Percentiles rank a stretch among this genome's conserved stretches.
These are phyloP conservation scores for Stigmatopora nigra DNA, from an alignment of 2,113 vertebrate species.

Conservation along the genomic window DNA sequence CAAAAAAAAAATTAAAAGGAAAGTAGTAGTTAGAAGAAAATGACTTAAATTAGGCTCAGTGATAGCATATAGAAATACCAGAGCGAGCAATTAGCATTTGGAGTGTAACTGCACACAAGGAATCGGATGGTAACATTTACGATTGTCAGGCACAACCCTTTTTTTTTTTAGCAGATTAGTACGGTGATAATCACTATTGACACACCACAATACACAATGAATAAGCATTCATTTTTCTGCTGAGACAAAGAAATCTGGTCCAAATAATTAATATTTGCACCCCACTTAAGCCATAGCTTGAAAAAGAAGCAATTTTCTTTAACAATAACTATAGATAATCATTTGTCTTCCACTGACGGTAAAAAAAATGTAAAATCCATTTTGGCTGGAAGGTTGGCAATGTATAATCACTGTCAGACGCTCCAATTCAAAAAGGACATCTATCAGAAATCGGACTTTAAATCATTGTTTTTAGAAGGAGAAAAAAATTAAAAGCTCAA, in stretches of 20 bases:
- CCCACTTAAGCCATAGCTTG: neutral
- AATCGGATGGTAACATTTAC: neutral
- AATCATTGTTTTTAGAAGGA: too few relatives aligned
- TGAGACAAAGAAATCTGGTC: too few relatives aligned
- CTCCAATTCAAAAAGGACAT: neutral
- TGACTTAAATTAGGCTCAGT: neutral
- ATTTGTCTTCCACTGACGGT: neutral
- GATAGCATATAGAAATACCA: neutral
- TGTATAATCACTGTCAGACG: too few relatives aligned
- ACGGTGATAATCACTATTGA: too few relatives aligned
- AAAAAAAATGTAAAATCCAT: too few relatives aligned
- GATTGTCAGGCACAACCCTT: neutral
- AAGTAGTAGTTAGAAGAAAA: neutral
- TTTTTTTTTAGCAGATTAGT: neutral
- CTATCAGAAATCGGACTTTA: too few relatives aligned
- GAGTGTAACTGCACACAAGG: neutral
- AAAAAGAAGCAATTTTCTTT: neutral
- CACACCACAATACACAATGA: too few relatives aligned
- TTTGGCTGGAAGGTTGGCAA: too few relatives aligned
- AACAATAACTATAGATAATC: neutral
- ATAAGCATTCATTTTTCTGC: too few relatives aligned
- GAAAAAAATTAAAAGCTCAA: too few relatives aligned
- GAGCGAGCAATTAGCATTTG: neutral
- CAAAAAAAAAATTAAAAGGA: neutral
- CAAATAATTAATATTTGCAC: neutral